phyloP scores from a whole-genome alignment of 1,140 invertebrate genomes.

The Camponotus vicinus region DNA sequence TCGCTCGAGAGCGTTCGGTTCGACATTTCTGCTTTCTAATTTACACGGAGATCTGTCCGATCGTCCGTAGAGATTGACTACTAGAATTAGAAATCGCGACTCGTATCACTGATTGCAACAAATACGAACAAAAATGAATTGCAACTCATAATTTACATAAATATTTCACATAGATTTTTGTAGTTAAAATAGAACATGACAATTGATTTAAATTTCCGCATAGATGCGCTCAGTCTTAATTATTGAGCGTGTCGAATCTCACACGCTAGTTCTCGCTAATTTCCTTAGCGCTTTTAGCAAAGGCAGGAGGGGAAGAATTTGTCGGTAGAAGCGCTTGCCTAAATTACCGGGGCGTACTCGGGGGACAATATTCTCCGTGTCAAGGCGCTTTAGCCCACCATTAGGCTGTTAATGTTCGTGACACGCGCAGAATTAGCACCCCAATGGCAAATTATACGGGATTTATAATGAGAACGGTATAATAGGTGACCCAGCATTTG shows the following conservation, averaged over 20 bases:
- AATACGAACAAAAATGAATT: neutral
- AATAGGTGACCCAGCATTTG: conserved; percentile 55
- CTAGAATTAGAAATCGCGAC: conserved; percentile 13
- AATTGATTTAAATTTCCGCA: neutral
- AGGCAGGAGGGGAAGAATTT: conserved; percentile 34
- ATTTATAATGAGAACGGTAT: conserved; percentile 61
- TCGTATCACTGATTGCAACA: neutral
- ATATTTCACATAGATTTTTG: neutral
- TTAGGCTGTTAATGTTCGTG: conserved; percentile 73
- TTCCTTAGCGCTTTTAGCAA: neutral
- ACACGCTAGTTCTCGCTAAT: conserved; percentile 22
- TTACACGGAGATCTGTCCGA: conserved; percentile 31
- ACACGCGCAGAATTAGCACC: conserved; percentile 74
- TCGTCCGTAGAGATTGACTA: conserved; percentile 50
- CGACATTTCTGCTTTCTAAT: conserved; percentile 41
- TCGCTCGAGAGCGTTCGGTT: conserved; percentile 10
- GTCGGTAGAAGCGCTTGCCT: conserved; percentile 35
- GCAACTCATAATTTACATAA: neutral
- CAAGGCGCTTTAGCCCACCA: conserved; percentile 69
- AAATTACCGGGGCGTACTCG: conserved; percentile 60
- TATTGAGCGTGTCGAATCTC: conserved; percentile 23
- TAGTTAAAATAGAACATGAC: neutral
- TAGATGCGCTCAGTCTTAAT: conserved; percentile 5
- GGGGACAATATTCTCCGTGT: conserved; percentile 59
- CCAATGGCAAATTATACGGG: conserved; percentile 70